Evolutionary conservation across 2,113 vertebrate species (phyloP).

Genomic region (Pelecanoides urinatrix): DNA sequence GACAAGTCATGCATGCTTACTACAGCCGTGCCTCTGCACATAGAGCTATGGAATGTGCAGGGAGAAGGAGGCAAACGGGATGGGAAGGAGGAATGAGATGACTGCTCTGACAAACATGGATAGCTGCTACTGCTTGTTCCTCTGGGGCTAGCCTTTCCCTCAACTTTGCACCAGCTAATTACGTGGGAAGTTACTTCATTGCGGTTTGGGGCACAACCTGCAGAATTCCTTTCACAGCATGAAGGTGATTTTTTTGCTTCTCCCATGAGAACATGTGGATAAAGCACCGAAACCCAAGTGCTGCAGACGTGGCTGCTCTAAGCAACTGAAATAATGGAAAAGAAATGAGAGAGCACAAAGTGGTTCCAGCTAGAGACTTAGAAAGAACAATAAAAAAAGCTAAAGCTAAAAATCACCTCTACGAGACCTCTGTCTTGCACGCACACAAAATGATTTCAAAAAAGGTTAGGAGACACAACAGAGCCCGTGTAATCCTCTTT

Average conservation of each 20-base stretch:
- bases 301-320: neutral
- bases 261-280: neutral
- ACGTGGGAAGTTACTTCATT: neutral
- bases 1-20: fast-evolving
- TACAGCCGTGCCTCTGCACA: neutral
- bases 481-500: conserved; percentile 11
- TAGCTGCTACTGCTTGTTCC: neutral
- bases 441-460: neutral
- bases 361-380: neutral
- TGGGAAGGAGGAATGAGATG: neutral
- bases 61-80: neutral
- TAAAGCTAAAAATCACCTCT: neutral
- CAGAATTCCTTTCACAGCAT: neutral
- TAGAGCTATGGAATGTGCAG: fast-evolving
- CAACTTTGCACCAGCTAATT: neutral
- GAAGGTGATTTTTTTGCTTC: neutral
- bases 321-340: neutral
- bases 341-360: neutral
- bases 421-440: neutral
- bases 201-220: neutral
- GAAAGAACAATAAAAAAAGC: neutral
- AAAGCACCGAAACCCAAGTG: neutral
- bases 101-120: neutral
- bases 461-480: neutral
- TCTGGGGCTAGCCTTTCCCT: neutral